Percentiles rank a stretch among this genome's conserved stretches.
These are phyloP conservation scores for Petrocephalus zakoni DNA, from an alignment of 2,113 vertebrate genomes.

Conservation along the genomic window DNA sequence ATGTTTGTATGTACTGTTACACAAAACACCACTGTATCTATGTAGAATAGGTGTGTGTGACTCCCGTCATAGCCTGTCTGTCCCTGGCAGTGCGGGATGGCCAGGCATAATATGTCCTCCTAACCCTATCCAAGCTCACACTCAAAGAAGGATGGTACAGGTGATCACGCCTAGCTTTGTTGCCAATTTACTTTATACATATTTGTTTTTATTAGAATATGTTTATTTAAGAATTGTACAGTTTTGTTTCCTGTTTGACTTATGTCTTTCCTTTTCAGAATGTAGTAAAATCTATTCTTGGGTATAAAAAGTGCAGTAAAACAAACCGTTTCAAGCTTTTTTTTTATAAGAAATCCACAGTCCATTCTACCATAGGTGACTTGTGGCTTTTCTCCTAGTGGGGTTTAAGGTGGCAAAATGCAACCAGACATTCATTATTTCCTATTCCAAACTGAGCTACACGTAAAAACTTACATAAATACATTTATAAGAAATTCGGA, in stretches of 20 bases:
- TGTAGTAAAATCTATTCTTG: background rate
- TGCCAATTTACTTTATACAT: background rate
- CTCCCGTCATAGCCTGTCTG: background rate
- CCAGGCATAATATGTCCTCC: background rate
- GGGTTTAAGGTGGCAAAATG: background rate
- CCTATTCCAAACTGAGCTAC: background rate
- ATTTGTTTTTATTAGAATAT: background rate
- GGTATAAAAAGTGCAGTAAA: background rate
- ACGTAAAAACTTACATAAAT: background rate
- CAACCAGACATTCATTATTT: background rate
- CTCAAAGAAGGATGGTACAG: background rate
- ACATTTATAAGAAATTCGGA: background rate
- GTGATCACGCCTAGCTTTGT: background rate
- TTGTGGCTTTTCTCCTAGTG: background rate
- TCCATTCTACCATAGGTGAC: background rate
- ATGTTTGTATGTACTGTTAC: background rate
- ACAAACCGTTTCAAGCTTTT: background rate
- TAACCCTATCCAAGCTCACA: background rate
- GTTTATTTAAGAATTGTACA: constrained; percentile 7
- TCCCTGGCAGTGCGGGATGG: background rate
- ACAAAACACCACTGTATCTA: too few species aligned
- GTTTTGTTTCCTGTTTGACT: background rate
- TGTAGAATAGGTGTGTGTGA: background rate
- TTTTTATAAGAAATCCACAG: background rate
- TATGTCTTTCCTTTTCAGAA: background rate